phyloP scores from a whole-genome alignment of 2,797 vertebrate genomes.

The Muscicapa striata region DNA sequence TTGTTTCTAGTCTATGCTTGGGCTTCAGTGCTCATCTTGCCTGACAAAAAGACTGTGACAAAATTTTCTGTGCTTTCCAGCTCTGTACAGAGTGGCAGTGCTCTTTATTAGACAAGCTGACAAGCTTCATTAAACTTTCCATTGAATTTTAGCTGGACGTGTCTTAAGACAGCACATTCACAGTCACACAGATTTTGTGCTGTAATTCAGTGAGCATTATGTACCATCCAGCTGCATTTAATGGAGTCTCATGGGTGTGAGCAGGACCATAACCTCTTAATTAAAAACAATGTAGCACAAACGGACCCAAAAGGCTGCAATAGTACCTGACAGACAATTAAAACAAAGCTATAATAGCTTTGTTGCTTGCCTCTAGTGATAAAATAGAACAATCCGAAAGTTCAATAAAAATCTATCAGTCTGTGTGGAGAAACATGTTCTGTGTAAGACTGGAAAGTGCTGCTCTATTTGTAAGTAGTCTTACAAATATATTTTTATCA shows the following conservation, averaged over 20 bases:
- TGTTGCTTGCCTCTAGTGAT: background rate
- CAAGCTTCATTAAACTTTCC: conserved; percentile 47
- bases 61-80: background rate
- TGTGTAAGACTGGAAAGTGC: background rate
- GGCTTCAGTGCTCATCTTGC: background rate
- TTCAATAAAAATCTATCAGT: conserved; percentile 21
- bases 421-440: background rate
- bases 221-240: background rate
- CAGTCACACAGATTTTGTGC: conserved; percentile 7
- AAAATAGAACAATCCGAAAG: conserved; percentile 44
- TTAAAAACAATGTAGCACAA: background rate
- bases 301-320: background rate
- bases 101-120: conserved; percentile 14
- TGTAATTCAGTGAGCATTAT: background rate
- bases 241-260: background rate
- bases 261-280: conserved; percentile 30
- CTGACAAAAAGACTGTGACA: conserved; percentile 8
- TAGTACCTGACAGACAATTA: conserved; percentile 13
- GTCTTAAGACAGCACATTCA: background rate
- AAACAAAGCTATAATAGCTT: background rate
- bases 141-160: background rate
- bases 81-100: background rate
- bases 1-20: background rate
- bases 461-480: background rate
- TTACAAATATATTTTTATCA: background rate